Evolutionary conservation across 2,888 invertebrate genomes (phyloP).

Genomic region (Cactoblastis cactorum): DNA sequence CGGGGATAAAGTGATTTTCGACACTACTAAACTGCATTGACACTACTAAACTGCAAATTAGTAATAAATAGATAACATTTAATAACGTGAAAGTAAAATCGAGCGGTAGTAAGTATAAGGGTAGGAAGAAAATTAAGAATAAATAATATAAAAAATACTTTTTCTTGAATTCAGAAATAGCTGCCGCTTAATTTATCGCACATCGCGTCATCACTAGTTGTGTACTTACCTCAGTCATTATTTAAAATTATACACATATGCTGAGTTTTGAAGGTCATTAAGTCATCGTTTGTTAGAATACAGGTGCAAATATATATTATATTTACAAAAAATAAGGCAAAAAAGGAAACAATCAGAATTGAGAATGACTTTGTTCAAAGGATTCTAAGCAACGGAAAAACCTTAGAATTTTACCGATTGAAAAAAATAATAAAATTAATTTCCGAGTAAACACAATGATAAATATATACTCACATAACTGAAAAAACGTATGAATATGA

Average conservation of each 20-base stretch:
- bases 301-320: constrained; percentile 9
- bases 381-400: too few species aligned
- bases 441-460: neutral
- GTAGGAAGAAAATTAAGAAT: too few species aligned
- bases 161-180: neutral
- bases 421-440: too few species aligned
- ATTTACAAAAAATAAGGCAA: constrained; percentile 6
- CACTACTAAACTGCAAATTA: too few species aligned
- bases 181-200: constrained; percentile 15
- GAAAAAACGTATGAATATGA: neutral
- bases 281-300: constrained; percentile 13
- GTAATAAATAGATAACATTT: too few species aligned
- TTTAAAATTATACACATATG: constrained; percentile 16
- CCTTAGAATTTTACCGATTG: too few species aligned
- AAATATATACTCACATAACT: neutral
- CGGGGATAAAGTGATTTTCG: too few species aligned
- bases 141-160: too few species aligned
- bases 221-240: neutral
- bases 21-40: too few species aligned
- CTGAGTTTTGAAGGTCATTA: constrained; percentile 20
- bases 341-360: neutral
- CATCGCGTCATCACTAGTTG: neutral
- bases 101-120: too few species aligned
- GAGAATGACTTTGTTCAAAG: too few species aligned
- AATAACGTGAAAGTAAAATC: too few species aligned